These are phyloP conservation scores for Dasysyrphus tricinctus DNA, from an alignment of 2,888 invertebrate species.

Conservation along the genomic window DNA sequence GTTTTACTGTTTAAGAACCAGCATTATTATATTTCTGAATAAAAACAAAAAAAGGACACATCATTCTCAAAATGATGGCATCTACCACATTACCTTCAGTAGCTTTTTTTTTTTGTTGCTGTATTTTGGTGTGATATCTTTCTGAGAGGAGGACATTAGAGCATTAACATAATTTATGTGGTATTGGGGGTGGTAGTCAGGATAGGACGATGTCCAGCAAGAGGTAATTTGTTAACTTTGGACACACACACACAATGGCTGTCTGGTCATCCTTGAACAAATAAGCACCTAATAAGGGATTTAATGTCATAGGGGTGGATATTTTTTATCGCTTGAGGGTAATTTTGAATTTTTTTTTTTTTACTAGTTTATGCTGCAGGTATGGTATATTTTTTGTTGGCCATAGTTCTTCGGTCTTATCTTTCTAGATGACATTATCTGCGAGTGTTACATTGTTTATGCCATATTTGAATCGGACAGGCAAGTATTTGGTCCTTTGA, in stretches of 20 bases:
- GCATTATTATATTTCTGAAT: slow-evolving; percentile 39
- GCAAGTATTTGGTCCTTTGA: neutral
- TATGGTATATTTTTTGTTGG: neutral
- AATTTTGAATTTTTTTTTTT: neutral
- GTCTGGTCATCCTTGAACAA: slow-evolving; percentile 75
- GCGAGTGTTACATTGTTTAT: slow-evolving; percentile 41
- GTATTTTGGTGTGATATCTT: slow-evolving; percentile 44
- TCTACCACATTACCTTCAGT: slow-evolving; percentile 63
- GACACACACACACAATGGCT: slow-evolving; percentile 46
- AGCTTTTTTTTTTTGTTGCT: neutral
- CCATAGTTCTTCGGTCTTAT: neutral
- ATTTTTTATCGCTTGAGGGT: slow-evolving; percentile 64
- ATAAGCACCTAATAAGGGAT: slow-evolving; percentile 75
- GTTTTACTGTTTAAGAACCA: slow-evolving; percentile 23
- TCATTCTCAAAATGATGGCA: slow-evolving; percentile 40
- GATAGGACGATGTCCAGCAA: slow-evolving; percentile 58
- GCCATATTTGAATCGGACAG: neutral
- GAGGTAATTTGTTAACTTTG: slow-evolving; percentile 67
- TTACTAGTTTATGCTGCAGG: neutral
- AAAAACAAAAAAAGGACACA: slow-evolving; percentile 72
- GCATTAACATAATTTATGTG: slow-evolving; percentile 76
- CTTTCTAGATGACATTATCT: slow-evolving; percentile 37
- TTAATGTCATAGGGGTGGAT: slow-evolving; percentile 67
- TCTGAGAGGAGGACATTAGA: slow-evolving; percentile 61
- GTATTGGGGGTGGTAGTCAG: slow-evolving; percentile 65